Conservation (phyloP, 2,888 invertebrate species). For the Panzeria rudis region DNA sequence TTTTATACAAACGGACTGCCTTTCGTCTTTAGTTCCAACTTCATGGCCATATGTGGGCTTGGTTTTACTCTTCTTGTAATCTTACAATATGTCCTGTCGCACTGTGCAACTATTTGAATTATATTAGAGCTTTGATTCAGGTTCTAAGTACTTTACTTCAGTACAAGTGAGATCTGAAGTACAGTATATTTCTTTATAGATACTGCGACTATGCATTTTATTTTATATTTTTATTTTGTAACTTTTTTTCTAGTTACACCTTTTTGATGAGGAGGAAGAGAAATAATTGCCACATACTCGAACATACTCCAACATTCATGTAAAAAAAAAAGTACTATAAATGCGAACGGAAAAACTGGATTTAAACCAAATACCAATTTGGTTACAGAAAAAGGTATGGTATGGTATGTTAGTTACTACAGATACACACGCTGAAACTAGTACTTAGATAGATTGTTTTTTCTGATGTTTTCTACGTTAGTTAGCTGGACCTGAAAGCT, state of each 20-base stretch:
- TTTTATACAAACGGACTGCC: background rate
- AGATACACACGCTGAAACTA: conserved; percentile 32
- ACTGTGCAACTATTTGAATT: conserved; percentile 52
- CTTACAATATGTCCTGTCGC: background rate
- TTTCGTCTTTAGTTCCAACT: background rate
- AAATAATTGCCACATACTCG: conserved; percentile 70
- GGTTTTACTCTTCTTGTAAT: background rate
- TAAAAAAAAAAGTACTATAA: conserved; percentile 30
- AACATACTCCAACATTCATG: conserved; percentile 48
- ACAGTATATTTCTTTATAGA: conserved; percentile 40
- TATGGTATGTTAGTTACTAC: conserved; percentile 37
- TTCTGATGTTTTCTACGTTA: conserved; percentile 30
- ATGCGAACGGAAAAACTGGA: conserved; percentile 68
- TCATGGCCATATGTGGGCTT: background rate
- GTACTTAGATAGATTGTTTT: conserved; percentile 44
- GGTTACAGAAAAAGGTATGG: conserved; percentile 71
- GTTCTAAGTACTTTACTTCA: conserved; percentile 51
- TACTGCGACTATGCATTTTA: background rate
- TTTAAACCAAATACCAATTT: conserved; percentile 70
- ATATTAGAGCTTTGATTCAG: conserved; percentile 51
- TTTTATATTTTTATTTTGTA: conserved; percentile 8
- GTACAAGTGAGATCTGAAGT: conserved; percentile 62
- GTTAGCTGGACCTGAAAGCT: conserved; percentile 45
- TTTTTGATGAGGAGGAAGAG: conserved; percentile 65
- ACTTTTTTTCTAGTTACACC: conserved; percentile 59